Evolutionary conservation across 1,140 invertebrate species (phyloP).

Genomic region (Drosophila auraria): DNA sequence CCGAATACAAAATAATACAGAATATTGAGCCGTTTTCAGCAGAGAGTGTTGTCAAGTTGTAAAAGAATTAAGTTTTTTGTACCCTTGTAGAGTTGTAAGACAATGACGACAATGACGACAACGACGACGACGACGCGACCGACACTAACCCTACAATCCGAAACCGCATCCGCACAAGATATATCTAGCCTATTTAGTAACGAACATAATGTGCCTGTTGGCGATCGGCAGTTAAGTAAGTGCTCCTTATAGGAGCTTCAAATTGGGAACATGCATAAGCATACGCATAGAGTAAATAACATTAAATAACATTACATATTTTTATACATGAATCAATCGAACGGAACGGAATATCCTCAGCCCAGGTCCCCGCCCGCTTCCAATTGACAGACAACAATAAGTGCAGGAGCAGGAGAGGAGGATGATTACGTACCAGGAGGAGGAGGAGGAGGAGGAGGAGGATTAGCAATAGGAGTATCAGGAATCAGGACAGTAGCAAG

Average conservation of each 20-base stretch:
- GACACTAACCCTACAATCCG: slow-evolving; percentile 9
- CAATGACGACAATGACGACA: slow-evolving; percentile 3
- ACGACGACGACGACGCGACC: not conserved
- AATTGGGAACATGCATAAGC: slow-evolving; percentile 59
- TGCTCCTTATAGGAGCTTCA: slow-evolving; percentile 79
- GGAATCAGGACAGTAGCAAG: slow-evolving; percentile 35
- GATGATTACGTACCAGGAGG: too few species aligned
- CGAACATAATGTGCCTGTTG: slow-evolving; percentile 37
- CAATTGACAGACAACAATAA: too few species aligned
- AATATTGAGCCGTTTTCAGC: not conserved
- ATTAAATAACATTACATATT: slow-evolving; percentile 45
- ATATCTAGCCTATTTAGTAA: slow-evolving; percentile 28
- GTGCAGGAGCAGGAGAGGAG: too few species aligned
- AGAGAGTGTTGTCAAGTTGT: slow-evolving; percentile 13
- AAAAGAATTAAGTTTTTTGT: slow-evolving; percentile 27
- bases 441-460: not conserved
- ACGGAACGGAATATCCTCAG: slow-evolving; percentile 4
- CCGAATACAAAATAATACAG: not conserved
- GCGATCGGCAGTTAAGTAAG: slow-evolving; percentile 50
- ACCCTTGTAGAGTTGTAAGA: slow-evolving; percentile 38
- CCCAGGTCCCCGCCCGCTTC: not conserved
- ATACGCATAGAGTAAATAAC: slow-evolving; percentile 30
- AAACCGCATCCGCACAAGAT: slow-evolving; percentile 29
- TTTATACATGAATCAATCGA: slow-evolving; percentile 55
- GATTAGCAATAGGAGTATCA: slow-evolving; percentile 31